These are phyloP conservation scores for Leguminivora glycinivorella DNA, from an alignment of 1,140 invertebrate species.

Conservation along the genomic window DNA sequence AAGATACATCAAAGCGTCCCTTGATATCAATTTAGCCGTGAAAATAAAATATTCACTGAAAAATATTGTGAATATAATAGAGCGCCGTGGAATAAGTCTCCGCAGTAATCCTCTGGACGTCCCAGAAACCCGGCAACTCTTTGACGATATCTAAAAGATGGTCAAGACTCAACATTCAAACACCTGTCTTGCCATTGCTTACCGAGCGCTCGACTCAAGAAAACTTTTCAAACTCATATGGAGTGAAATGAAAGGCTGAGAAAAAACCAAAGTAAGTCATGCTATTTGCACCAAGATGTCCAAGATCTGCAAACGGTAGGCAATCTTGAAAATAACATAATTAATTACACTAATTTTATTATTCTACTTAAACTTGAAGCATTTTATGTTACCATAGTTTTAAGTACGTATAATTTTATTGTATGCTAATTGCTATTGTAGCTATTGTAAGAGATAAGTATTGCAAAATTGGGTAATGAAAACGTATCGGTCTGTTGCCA, in stretches of 20 bases:
- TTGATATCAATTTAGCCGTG: slow-evolving; percentile 42
- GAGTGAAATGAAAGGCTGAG: not conserved
- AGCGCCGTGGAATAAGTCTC: slow-evolving; percentile 58
- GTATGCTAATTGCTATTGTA: too few species aligned
- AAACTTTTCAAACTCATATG: not conserved
- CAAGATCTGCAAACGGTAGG: too few species aligned
- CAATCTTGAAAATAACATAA: too few species aligned
- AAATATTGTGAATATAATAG: slow-evolving; percentile 70
- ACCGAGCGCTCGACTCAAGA: not conserved
- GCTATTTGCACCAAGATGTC: too few species aligned
- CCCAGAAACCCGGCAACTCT: slow-evolving; percentile 47
- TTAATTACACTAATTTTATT: too few species aligned
- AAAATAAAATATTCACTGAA: slow-evolving; percentile 72
- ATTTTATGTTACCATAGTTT: too few species aligned
- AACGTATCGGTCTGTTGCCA: too few species aligned
- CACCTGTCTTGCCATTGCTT: slow-evolving; percentile 24
- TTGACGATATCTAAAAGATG: slow-evolving; percentile 48
- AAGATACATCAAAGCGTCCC: slow-evolving; percentile 7
- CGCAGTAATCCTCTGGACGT: slow-evolving; percentile 44
- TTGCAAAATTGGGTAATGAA: too few species aligned
- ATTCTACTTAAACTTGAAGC: too few species aligned
- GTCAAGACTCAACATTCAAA: not conserved
- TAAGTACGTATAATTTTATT: too few species aligned
- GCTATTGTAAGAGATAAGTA: too few species aligned
- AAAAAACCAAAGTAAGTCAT: too few species aligned